A percentile compares a stretch with the other conserved stretches of the same genome.
Conservation (phyloP, 2,113 vertebrate genomes). For the Lycaon pictus region DNA sequence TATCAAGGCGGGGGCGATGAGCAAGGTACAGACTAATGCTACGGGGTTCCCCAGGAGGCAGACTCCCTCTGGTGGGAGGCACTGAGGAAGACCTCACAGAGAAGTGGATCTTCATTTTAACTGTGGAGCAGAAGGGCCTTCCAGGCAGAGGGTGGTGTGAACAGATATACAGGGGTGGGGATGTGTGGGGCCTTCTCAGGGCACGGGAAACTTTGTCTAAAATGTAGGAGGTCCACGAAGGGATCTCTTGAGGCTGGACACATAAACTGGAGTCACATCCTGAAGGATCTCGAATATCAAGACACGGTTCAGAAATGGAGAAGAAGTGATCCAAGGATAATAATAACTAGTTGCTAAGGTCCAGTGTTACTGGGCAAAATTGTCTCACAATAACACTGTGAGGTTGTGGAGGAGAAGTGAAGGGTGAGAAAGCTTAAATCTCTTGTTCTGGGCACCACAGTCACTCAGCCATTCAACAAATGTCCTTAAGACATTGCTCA, state of each 20-base stretch:
- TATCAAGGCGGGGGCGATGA: accelerated
- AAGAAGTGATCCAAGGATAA: not conserved
- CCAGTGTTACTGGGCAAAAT: not conserved
- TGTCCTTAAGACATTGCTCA: not conserved
- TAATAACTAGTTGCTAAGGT: not conserved
- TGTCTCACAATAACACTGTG: not conserved
- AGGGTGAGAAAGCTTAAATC: not conserved
- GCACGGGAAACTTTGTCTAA: not conserved
- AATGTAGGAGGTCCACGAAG: not conserved
- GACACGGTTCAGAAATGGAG: not conserved
- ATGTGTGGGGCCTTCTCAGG: not conserved
- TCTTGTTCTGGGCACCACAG: not conserved
- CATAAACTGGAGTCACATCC: not conserved
- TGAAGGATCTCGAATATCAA: not conserved
- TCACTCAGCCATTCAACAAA: not conserved
- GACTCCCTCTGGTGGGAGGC: not conserved
- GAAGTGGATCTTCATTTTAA: not conserved
- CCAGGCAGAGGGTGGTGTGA: not conserved
- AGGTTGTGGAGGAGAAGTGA: not conserved
- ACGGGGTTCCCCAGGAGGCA: not conserved
- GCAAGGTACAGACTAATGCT: not conserved
- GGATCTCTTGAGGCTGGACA: not conserved
- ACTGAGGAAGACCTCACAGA: not conserved
- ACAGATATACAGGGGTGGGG: not conserved
- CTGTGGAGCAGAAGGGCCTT: not conserved